Base-by-base conservation (phyloP, 2,797 vertebrate genomes). In the Potorous gilbertii region DNA sequence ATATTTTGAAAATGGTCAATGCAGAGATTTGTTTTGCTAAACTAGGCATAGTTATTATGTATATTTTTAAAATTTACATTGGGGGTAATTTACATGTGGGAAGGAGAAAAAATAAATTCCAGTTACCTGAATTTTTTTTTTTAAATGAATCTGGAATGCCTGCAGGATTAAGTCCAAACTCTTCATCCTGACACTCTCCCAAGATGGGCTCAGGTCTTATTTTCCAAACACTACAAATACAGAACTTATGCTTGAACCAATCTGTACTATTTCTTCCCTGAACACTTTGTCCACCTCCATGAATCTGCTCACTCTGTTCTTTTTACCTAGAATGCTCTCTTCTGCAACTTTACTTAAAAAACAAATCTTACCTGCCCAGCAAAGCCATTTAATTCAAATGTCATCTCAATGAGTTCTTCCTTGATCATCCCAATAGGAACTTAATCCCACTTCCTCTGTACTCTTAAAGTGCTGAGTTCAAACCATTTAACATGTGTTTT, bases 111-210 rank as follows among this genome's bases (percentile, higher is more conserved):
- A 74, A 74, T 40, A 40, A 74, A 74, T 66, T 5, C 66, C 16
- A 21, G 18, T 40, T 40, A 74, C 18, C 18, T 9, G 29, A 31
- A 40, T 50, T 50, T 50, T 50, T 66, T 18, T 66, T 66, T n/a
- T n/a, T 0, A 66, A 62, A 57, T 11, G 29, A 91, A 1, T 89
- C 55, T 62, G 10, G 56, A 21, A 90, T 96, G 93, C 91, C 56
- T 90, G 59, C 4, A 34, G 46, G 93, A 91, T 90, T 94, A 90
- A 93, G 90, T 46, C 21, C 1, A 24, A 18, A 92, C 11, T 55
- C 56, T 92, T 95, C 91, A 96, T 27, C 55, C 59, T 27, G n/a
- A 55, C 55, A 66, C 54, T 66, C 62, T 66, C 13, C 62, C 62
- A 66, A 66, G 31, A n/a, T 4, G n/a, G 62, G 4, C 5, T 66